Percentiles rank a stretch among this genome's conserved stretches.
phyloP scores from a whole-genome alignment of 2,113 vertebrate genomes.

The Brachypteracias leptosomus region DNA sequence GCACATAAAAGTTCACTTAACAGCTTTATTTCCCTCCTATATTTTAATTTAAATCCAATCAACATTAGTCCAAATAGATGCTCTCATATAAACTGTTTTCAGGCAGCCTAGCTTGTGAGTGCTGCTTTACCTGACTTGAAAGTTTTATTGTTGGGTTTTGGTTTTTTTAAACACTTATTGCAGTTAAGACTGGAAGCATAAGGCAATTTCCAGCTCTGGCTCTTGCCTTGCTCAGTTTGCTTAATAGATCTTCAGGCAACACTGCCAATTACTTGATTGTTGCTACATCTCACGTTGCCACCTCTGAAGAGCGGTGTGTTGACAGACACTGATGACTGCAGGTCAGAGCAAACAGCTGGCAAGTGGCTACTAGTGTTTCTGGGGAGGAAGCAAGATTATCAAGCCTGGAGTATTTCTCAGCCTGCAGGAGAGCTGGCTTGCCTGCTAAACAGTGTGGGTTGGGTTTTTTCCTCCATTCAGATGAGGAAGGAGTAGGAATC shows the following conservation, averaged over 20 bases:
- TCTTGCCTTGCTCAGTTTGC: background rate
- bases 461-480: background rate
- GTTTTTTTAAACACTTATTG: background rate
- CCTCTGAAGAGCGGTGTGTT: background rate
- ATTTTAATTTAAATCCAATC: background rate
- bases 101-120: background rate
- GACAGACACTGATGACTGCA: background rate
- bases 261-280: background rate
- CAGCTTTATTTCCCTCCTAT: background rate
- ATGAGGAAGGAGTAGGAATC: background rate
- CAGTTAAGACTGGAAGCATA: background rate
- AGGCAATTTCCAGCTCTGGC: background rate
- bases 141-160: background rate
- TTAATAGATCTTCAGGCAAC: background rate
- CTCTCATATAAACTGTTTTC: background rate
- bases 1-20: background rate
- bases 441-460: conserved; percentile 37
- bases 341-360: conserved; percentile 51
- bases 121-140: background rate
- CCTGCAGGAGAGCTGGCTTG: conserved; percentile 19
- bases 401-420: conserved; percentile 45
- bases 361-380: background rate
- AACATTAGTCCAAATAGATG: background rate
- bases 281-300: background rate
- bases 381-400: background rate